Conservation (phyloP, 2,113 vertebrate species). For the Cephalopholis sonnerati region DNA sequence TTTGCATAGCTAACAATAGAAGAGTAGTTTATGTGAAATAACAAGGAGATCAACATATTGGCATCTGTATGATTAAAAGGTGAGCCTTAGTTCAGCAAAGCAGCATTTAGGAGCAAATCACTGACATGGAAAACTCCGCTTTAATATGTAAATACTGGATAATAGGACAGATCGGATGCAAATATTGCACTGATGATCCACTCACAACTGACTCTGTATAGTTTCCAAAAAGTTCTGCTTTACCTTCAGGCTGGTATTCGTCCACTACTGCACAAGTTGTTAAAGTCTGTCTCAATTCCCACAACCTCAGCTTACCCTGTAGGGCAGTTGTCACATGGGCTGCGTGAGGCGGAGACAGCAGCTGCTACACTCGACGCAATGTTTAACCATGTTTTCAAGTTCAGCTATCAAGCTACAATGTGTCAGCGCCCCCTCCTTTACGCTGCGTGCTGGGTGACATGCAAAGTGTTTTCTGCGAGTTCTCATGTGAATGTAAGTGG, state of each 20-base stretch:
- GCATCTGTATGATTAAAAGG: no score
- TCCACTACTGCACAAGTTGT: no score
- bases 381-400: background rate
- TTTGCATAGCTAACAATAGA: background rate
- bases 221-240: background rate
- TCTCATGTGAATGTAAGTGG: background rate
- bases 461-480: background rate
- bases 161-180: background rate
- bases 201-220: background rate
- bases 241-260: constrained; percentile 19
- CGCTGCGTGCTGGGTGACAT: background rate
- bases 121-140: background rate
- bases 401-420: background rate
- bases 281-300: background rate
- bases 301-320: no score
- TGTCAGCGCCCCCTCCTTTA: background rate
- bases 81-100: background rate
- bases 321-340: background rate
- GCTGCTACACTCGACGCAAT: no score
- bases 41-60: background rate
- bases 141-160: background rate
- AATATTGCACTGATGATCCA: background rate
- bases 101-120: background rate
- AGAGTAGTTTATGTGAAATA: background rate
- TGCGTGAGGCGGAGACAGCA: constrained; percentile 19